Base-by-base conservation (phyloP, 1,140 invertebrate genomes). In the Hesperophylax magnus region DNA sequence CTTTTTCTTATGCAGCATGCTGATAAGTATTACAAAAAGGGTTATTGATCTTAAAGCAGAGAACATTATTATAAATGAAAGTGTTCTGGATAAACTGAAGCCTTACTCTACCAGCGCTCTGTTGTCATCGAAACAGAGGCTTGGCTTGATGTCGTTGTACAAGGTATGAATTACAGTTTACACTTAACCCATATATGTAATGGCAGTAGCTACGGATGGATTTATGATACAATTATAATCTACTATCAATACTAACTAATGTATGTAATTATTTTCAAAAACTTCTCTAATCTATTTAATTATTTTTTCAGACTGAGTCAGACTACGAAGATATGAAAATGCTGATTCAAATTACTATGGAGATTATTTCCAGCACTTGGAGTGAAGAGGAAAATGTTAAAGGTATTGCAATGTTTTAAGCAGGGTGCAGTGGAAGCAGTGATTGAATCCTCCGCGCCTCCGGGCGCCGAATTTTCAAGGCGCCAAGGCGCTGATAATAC, bases 21-120 rank as follows among this genome's bases (percentile, higher is more conserved):
- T 84, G 39, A 56, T 34, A 9, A 34, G 31, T 22, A 81, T 84
- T 47, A 72, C 65, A 47, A 79, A 82, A 34, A 54, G 63, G 39
- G 22, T 84, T 6, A 61, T 81, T 39, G 77, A 82, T 60, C 61
- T 79, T 9, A 82, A 77, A 77, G 5, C 27, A 20, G 69, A 79
- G 71, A 74, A 79, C 22, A 78, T 78, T 2, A 6, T 15, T 22
- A 79, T 84, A 54, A 71, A 65, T 74, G 54, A 75, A 65, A 74
- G 78, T 11, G 39, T 84, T 27, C 58, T 84, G 24, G 77, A 81
- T 56, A 84, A 81, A 82, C 61, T 84, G 17, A 84, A 84, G 63
- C 34, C 52, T n/a, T 81, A 77, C 69, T 75, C 81, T 6, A 81
- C 54, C 9, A 81, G 78, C 56, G 17, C 76, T 2, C 47, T 82